Evolutionary conservation across 2,888 invertebrate genomes (phyloP).

Genomic region (Drosophila fulvimacula): DNA sequence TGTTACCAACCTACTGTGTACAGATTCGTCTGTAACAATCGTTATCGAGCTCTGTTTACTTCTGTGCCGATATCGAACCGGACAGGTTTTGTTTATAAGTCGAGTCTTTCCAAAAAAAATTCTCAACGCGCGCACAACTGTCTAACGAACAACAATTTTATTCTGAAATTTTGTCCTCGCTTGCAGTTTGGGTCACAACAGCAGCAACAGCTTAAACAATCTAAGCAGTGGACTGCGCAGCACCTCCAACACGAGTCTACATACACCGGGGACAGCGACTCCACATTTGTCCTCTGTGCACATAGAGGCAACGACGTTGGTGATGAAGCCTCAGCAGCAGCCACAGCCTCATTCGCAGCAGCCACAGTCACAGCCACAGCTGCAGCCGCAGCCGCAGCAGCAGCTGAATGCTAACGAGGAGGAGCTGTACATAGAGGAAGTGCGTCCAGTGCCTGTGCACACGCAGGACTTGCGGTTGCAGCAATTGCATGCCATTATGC

Average conservation of each 20-base stretch:
- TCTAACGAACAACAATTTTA: constrained; percentile 12
- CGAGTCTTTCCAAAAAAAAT: background rate
- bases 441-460: constrained; percentile 83
- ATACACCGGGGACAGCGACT: constrained; percentile 25
- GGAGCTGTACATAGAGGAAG: constrained; percentile 84
- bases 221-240: constrained; percentile 44
- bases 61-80: constrained; percentile 14
- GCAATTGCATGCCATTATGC: constrained; percentile 82
- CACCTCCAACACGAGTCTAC: constrained; percentile 35
- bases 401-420: constrained; percentile 76
- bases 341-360: constrained; percentile 15
- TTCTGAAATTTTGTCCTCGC: background rate
- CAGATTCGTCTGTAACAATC: constrained; percentile 17
- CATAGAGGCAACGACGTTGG: constrained; percentile 30
- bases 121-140: constrained; percentile 24
- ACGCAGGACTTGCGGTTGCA: constrained; percentile 82
- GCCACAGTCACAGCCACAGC: background rate
- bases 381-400: constrained; percentile 4
- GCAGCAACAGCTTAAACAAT: constrained; percentile 54
- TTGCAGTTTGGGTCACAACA: constrained; percentile 57
- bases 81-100: constrained; percentile 20
- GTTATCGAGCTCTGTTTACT: constrained; percentile 21
- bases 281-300: constrained; percentile 53
- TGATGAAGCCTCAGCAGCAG: constrained; percentile 41
- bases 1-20: constrained; percentile 8